Percentiles rank a stretch among this genome's conserved stretches.
Evolutionary conservation across 2,113 vertebrate genomes (phyloP).

Genomic region (Speoplatyrhinus poulsoni): DNA sequence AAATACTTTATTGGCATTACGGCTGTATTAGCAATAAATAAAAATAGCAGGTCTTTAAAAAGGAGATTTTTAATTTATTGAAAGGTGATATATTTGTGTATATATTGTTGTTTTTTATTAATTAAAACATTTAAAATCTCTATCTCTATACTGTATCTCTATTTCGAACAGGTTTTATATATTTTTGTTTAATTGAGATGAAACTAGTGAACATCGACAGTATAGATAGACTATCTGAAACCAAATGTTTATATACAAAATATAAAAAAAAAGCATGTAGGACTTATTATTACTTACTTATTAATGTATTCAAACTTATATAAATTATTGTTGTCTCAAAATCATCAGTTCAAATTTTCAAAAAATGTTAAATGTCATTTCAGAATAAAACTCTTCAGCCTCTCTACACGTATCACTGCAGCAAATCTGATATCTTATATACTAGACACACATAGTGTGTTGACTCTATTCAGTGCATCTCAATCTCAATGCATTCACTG

Average conservation of each 20-base stretch:
- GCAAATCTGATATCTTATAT: not conserved
- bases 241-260: not conserved
- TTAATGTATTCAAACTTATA: not conserved
- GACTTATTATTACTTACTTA: not conserved
- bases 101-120: slow-evolving; percentile 65
- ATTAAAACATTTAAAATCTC: slow-evolving; percentile 53
- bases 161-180: slow-evolving; percentile 7
- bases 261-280: not conserved
- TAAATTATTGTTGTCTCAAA: not conserved
- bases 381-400: not conserved
- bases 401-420: not conserved
- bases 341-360: not conserved
- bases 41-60: slow-evolving; percentile 39
- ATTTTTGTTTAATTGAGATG: slow-evolving; percentile 2
- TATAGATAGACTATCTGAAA: not conserved
- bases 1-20: slow-evolving; percentile 31
- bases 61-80: slow-evolving; percentile 66
- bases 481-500: not conserved
- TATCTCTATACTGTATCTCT: too few relatives aligned
- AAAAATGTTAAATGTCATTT: not conserved
- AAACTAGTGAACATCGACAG: not conserved
- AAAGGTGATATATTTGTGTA: slow-evolving; percentile 60
- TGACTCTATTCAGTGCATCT: not conserved
- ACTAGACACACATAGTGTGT: not conserved
- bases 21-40: slow-evolving; percentile 39